Evolutionary conservation across 2,888 invertebrate genomes (phyloP).

Genomic region (Idaea biselata): DNA sequence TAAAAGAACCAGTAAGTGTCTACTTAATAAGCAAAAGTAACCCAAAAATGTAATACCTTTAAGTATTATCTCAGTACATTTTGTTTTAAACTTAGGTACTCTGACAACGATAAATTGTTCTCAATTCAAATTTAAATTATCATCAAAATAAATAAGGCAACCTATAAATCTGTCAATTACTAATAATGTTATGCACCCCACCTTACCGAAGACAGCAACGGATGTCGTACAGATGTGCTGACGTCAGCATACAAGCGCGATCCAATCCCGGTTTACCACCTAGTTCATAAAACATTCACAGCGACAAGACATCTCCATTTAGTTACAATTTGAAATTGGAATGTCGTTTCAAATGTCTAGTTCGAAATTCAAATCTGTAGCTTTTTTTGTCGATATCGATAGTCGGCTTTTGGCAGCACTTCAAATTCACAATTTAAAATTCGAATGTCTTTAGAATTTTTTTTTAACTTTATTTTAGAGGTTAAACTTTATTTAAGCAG

Average conservation of each 20-base stretch:
- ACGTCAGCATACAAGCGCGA: conserved; percentile 1
- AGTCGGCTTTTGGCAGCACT: not conserved
- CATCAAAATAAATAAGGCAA: not conserved
- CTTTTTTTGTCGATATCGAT: not conserved
- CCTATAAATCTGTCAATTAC: not conserved
- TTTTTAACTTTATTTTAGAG: not conserved
- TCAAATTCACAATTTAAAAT: not conserved
- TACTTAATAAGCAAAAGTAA: too few relatives aligned
- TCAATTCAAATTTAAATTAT: not conserved
- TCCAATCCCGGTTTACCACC: not conserved
- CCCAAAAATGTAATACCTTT: too few relatives aligned
- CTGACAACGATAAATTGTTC: not conserved
- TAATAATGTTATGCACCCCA: conserved; percentile 1
- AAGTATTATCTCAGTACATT: too few relatives aligned
- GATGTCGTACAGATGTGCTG: not conserved
- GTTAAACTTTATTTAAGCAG: not conserved
- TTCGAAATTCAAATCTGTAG: not conserved
- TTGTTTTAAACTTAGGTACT: too few relatives aligned
- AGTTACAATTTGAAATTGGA: conserved; percentile 15
- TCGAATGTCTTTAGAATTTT: not conserved
- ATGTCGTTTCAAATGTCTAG: conserved; percentile 4
- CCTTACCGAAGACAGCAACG: not conserved
- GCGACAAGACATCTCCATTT: conserved; percentile 30
- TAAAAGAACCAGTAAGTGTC: too few relatives aligned
- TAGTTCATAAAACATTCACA: conserved; percentile 24